Evolutionary conservation across 2,797 vertebrate genomes (phyloP).

Genomic region (Sebastes cheni): DNA sequence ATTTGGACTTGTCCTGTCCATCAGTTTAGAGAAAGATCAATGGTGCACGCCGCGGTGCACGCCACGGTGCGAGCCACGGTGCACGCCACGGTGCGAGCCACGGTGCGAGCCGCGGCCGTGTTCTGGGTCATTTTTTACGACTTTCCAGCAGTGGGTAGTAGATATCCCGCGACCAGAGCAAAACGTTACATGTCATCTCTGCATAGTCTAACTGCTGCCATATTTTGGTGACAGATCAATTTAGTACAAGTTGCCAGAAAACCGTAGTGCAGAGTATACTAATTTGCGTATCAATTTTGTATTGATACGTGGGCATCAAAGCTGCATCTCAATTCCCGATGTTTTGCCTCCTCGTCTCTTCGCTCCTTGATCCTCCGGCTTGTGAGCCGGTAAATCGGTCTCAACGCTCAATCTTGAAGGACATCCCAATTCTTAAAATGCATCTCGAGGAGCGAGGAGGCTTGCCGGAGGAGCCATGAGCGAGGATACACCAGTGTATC

Average conservation of each 20-base stretch:
- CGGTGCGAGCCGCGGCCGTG: background rate
- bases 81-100: background rate
- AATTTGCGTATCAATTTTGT: no score
- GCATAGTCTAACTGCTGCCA: background rate
- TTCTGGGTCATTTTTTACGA: background rate
- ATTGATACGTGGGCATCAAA: no score
- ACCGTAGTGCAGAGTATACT: background rate
- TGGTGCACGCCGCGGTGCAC: background rate
- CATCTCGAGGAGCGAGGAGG: no score
- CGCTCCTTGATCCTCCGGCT: no score
- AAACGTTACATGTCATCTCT: background rate
- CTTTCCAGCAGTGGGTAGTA: background rate
- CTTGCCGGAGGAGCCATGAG: no score
- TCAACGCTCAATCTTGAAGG: no score
- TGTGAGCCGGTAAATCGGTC: no score
- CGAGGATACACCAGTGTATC: no score
- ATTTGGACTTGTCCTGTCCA: slow-evolving; percentile 16
- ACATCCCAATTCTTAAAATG: no score
- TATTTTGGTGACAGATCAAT: background rate
- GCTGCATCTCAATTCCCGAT: no score
- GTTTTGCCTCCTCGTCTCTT: no score
- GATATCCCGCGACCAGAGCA: background rate
- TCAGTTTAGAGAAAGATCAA: slow-evolving; percentile 6
- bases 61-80: background rate
- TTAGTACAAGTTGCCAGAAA: background rate